Base-by-base conservation (phyloP, 1,140 invertebrate species). In the Bombus waltoni region DNA sequence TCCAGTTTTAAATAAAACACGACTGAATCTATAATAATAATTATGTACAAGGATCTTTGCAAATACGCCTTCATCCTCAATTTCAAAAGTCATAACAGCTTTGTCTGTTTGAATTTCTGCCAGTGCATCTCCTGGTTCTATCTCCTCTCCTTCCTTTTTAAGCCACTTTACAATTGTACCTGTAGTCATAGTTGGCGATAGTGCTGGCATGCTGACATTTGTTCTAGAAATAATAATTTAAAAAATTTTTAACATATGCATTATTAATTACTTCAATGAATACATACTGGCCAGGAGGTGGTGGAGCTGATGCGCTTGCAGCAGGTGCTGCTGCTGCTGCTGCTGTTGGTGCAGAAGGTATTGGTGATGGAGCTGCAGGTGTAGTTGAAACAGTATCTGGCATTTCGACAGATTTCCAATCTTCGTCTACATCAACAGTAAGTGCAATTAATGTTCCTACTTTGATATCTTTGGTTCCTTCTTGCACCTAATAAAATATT, bases 41-140 rank as follows among this genome's bases (percentile, higher is more conserved):
- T 70, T 73, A 74, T 73, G 18, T 89, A 95, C 95, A 74, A 95
- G 86, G 87, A 99, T 99, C 95, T 99, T 99, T 13, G 99, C 99
- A 79, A 99, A 95, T 94, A 98, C 99, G 18, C 98, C 98, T 95
- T 99, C 99, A 93, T 99, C 99, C 0, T 99, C 98, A 28, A 99
- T 98, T 96, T 99, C 99, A 95, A 99, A 99, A 6, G 99, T 98
- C 99, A 99, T 99, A 0, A 99, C 99, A 0, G 99, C 99, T 96
- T 99, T 99, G 92, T 99, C 99, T 28, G 99, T 99, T 96, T 99
- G 99, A 95, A 99, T 99, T 96, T 99, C 99, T 83, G 99, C 99
- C 53, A 99, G 95, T 22, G 99, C 95, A 94, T 99, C 99, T 90
- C 97, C 97, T 95, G 92, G 95, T 95, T 97, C 22, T 97, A 95